Base-by-base conservation (phyloP, 2,113 vertebrate species). In the Siphamia tubifer region DNA sequence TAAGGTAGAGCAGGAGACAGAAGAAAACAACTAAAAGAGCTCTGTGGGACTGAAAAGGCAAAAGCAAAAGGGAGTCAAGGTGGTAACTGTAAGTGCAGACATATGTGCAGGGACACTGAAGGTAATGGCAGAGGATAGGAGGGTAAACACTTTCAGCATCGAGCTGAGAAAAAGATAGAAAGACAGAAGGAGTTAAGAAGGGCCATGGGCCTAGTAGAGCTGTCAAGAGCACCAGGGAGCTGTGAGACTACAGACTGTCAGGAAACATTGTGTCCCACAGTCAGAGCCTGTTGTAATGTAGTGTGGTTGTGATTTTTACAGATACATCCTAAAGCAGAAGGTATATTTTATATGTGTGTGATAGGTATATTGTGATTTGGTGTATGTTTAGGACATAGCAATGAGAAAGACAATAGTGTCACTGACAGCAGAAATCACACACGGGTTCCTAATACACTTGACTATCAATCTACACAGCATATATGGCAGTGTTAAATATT, bases 121-220 rank as follows among this genome's bases (percentile, higher is more conserved):
- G 71, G 58, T 64, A 75, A 77, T 25, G 53, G 32, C 34, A 65
- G 54, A 52, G 58, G 72, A 68, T 73, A 11, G 65, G 64, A 81
- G 74, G 56, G 68, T 79, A 84, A 81, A 84, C 68, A 74, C 68
- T 53, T 44, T 45, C 34, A 68, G 39, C 53, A 36, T 3, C 4
- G 6, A 30, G 35, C 34, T 74, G 66, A 63, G 32, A 52, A 63
- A 64, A 71, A 72, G 31, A 74, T 21, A 47, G 35, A 35, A 79
- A 79, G 77, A 78, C 80, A 77, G 80, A 77, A 69, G 82, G 66
- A 75, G 45, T 77, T 65, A 64, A 77, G 70, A 69, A 54, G 68
- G 58, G 70, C 69, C 77, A 51, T 40, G 56, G 79, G 73, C 68
- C 60, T 21, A 27, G 53, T 49, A 8, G 42, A 74, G 78, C 71